Evolutionary conservation across 2,888 invertebrate species (phyloP), one percentile per base, ranked within the genome.

Genomic region (Caenorhabditis sp.): DNA sequence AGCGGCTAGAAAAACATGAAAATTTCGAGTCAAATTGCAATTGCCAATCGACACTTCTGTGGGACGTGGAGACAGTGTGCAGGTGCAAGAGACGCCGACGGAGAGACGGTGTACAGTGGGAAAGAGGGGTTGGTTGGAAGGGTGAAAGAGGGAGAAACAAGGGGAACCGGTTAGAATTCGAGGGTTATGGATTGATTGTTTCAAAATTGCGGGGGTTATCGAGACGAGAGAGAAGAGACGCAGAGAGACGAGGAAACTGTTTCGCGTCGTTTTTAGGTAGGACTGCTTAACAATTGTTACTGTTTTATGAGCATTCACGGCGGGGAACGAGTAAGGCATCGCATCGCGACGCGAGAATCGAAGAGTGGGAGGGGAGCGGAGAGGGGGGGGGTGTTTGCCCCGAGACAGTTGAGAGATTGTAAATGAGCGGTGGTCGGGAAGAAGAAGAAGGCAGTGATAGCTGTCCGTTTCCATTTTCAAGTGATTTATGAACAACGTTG

Each of bases 1-100:
- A 20, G 18, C 6, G 40, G 18, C 37, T 22, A 62, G 44, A 62
- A 62, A 40, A 44, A 58, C 18, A 28, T 20, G 20, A 35, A 24
- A 13, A 64, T 32, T 51, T 50, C 47, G 62, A 62, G 50, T 47
- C 47, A 20, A 51, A 51, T 47, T 32, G 28, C 28, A 51, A 51
- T 47, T 32, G 28, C 28, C 22, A 47, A 22, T 62, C 26, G 51
- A 44, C 44, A 61, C 40, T 44, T 22, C 37, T 32, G 35, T 11
- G 18, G 9, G 44, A 28, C 44, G 50, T 28, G 28, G 64, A 64
- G 64, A 64, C 15, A 51, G 51, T 44, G 61, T 51, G 64, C 20
- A 28, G 51, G 35, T 18, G 13, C 1, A 28, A 56, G 70, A 71
- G 67, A 71, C 68, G 60, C 28, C 51, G 76, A 77, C 62, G 69